A percentile compares a stretch with the other conserved stretches of the same genome.
phyloP scores from a whole-genome alignment of 1,140 invertebrate genomes.

The Melitaea cinxia region DNA sequence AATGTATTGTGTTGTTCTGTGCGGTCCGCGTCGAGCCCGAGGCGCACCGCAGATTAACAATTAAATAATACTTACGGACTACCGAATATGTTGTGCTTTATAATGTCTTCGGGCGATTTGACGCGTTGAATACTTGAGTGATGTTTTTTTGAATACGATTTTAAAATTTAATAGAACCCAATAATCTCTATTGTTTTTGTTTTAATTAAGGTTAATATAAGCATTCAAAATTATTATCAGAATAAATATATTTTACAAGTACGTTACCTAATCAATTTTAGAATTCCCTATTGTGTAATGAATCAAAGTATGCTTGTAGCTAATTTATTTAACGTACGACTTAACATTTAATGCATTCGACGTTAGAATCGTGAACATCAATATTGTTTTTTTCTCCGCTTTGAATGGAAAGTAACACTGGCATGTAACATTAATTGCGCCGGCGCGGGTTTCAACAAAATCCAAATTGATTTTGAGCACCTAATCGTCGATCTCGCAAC shows the following conservation, averaged over 20 bases:
- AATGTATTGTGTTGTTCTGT: conserved; percentile 45
- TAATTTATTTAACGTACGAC: conserved; percentile 68
- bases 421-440: conserved; percentile 71
- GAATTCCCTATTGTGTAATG: conserved; percentile 47
- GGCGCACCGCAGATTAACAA: conserved; percentile 69
- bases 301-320: conserved; percentile 54
- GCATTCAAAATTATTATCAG: background rate
- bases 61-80: conserved; percentile 79
- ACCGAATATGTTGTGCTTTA: conserved; percentile 73
- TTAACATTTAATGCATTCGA: conserved; percentile 70
- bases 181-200: too few species aligned
- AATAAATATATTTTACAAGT: background rate
- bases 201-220: background rate
- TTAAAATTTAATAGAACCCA: background rate
- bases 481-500: conserved; percentile 62
- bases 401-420: conserved; percentile 64
- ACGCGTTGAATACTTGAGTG: conserved; percentile 67
- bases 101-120: conserved; percentile 72
- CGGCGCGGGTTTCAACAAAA: conserved; percentile 53
- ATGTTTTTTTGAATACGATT: conserved; percentile 47
- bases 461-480: conserved; percentile 75
- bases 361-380: conserved; percentile 70
- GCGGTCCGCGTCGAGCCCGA: conserved; percentile 41
- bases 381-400: conserved; percentile 58
- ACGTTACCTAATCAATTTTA: conserved; percentile 10